Evolutionary conservation across 2,888 invertebrate genomes (phyloP), one percentile per base, ranked within the genome.

Genomic region (Sepiola atlantica): DNA sequence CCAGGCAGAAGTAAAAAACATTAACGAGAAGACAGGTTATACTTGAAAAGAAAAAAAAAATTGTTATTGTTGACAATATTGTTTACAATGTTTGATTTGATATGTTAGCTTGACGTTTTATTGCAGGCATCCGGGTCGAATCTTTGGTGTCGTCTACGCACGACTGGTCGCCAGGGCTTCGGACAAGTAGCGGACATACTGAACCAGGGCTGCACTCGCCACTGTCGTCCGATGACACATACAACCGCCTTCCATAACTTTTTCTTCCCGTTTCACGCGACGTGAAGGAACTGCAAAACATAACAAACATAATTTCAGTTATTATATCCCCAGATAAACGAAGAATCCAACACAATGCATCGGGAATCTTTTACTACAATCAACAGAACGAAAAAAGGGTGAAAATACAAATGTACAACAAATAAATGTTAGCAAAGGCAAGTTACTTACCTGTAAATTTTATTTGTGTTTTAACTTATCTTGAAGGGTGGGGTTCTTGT

Each of bases 171-270:
- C 95, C 94, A 92, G 16, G 18, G 55, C 55, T 54, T 92, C 92
- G 28, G 55, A 35, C 28, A 92, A 45, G 95, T 96, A 97, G 77
- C 97, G 95, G 32, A 96, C 95, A 94, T 97, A 97, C 94, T 96
- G 96, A 18, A 95, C 95, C 32, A 97, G 95, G 6, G 97, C 97
- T 12, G 95, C 96, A 3, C 96, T 95, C 0, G 97, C 97, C 14
- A 97, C 97, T 0, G 97, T 96, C 12, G 97, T 97, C 55, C 96
- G 95, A 95, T 97, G 97, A 94, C 96, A 96, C 32, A 96, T 95
- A 95, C 97, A 97, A 20, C 97, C 97, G 90, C 96, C 95, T 18
- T 94, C 91, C 35, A 97, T 95, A 0, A 95, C 95, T 35, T 96
- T 95, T 95, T 97, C 97, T 94, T 97, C 97, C 93, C 97, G 95